Evolutionary conservation across 2,888 invertebrate species (phyloP).

Genomic region (Epistrophella euchroma): DNA sequence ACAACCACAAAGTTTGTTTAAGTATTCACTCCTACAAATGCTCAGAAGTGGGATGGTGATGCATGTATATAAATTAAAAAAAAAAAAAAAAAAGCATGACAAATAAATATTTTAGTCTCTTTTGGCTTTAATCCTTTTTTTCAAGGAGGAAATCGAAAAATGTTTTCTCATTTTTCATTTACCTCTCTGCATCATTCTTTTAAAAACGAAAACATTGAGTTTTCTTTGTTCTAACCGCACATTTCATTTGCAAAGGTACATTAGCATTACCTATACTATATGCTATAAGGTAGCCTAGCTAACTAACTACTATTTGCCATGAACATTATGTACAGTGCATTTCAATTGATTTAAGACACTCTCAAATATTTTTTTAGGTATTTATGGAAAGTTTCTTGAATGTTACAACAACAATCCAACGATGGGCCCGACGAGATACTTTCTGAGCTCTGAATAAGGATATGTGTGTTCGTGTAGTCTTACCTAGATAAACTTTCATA

Average conservation of each 20-base stretch:
- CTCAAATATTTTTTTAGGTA: too few relatives aligned
- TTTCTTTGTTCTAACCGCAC: conserved; percentile 16
- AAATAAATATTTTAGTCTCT: conserved; percentile 10
- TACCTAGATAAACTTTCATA: too few relatives aligned
- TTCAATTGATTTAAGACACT: background rate
- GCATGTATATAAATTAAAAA: background rate
- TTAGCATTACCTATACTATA: conserved; percentile 1
- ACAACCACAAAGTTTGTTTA: background rate
- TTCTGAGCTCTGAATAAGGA: too few relatives aligned
- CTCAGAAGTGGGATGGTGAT: conserved; percentile 20
- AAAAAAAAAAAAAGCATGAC: background rate
- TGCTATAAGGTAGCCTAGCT: background rate
- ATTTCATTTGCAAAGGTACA: conserved; percentile 19
- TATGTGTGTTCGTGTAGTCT: too few relatives aligned
- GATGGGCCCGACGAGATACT: too few relatives aligned
- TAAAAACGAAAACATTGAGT: conserved; percentile 3
- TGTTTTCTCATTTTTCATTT: conserved; percentile 34
- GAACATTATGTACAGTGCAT: background rate
- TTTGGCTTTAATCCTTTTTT: conserved; percentile 26
- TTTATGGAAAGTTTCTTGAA: background rate
- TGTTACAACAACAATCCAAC: too few relatives aligned
- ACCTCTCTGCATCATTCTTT: background rate
- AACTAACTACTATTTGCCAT: conserved; percentile 18
- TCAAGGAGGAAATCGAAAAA: conserved; percentile 28
- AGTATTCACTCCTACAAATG: background rate